phyloP scores from a whole-genome alignment of 2,888 invertebrate genomes.

The Neoascia interrupta region DNA sequence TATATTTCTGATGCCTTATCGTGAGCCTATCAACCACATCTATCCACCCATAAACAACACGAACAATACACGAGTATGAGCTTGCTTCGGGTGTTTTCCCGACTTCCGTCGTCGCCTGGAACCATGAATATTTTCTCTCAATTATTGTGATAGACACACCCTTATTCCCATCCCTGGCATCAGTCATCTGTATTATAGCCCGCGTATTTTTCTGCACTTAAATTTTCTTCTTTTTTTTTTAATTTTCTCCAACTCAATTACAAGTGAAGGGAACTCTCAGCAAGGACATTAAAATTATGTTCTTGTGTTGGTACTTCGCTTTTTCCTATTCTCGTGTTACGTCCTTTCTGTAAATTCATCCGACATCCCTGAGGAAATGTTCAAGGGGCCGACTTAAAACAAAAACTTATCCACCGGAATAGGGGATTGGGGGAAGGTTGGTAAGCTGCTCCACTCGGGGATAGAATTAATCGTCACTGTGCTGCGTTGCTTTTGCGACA shows the following conservation, averaged over 20 bases:
- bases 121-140: conserved; percentile 42
- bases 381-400: conserved; percentile 4
- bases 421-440: neutral
- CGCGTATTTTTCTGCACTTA: neutral
- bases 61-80: conserved; percentile 12
- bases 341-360: conserved; percentile 25
- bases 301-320: conserved; percentile 6
- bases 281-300: conserved; percentile 47
- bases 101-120: neutral
- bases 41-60: conserved; percentile 8
- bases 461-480: conserved; percentile 59
- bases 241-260: conserved; percentile 43
- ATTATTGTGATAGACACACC: conserved; percentile 37
- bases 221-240: conserved; percentile 27
- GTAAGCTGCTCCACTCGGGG: neutral
- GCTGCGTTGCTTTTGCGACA: conserved; percentile 57
- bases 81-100: neutral
- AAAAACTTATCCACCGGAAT: neutral
- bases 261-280: conserved; percentile 25
- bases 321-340: conserved; percentile 9
- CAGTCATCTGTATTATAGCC: conserved; percentile 16
- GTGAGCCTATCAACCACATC: conserved; percentile 18
- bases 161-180: conserved; percentile 4
- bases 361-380: conserved; percentile 29
- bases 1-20: conserved; percentile 27